Percentiles rank a stretch among this genome's conserved stretches.
These are phyloP conservation scores for Phrynocephalus forsythii DNA, from an alignment of 2,797 vertebrate species.

Conservation along the genomic window DNA sequence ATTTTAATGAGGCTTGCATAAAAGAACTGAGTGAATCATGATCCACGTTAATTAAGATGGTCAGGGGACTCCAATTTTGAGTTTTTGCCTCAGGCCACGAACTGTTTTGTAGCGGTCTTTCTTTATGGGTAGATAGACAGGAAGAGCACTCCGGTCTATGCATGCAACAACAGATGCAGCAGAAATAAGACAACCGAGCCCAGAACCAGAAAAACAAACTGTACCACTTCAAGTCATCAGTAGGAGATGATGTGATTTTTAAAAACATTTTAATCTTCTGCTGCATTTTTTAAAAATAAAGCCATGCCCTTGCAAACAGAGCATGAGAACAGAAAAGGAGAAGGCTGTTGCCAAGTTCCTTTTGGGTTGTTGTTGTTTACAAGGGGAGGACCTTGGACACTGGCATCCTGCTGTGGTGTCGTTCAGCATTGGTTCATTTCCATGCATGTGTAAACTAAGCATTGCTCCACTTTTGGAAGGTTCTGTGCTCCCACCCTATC, in stretches of 20 bases:
- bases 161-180: neutral
- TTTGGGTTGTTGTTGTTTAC: neutral
- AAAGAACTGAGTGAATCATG: neutral
- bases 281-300: neutral
- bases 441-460: too few species aligned
- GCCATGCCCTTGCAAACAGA: neutral
- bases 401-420: neutral
- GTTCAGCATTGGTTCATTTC: neutral
- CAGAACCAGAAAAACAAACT: neutral
- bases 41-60: neutral
- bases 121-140: neutral
- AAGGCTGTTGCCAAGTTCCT: too few species aligned
- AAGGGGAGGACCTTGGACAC: neutral
- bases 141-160: neutral
- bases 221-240: neutral
- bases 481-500: too few species aligned
- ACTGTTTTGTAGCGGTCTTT: neutral
- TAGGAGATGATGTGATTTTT: neutral
- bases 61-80: neutral
- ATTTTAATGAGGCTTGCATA: neutral
- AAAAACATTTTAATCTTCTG: neutral
- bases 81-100: neutral
- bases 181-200: too few species aligned
- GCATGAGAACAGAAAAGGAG: neutral
- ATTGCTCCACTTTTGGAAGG: neutral